A percentile compares a stretch with the other conserved stretches of the same genome.
These are phyloP conservation scores for Drosophila nigrodunni DNA, from an alignment of 1,140 invertebrate genomes.

Conservation along the genomic window DNA sequence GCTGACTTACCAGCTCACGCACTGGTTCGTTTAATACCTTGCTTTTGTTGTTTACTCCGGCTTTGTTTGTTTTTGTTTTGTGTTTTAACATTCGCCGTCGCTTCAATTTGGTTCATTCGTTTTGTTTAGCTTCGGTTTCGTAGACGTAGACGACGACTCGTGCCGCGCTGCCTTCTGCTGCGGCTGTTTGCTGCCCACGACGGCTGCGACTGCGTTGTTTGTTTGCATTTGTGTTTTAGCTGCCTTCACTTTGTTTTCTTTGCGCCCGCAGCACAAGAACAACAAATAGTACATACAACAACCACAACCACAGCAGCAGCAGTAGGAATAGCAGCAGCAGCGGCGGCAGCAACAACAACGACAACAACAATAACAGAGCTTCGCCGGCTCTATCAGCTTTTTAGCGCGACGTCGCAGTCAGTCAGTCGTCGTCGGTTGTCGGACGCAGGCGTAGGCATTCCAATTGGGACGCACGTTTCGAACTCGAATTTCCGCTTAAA, in stretches of 20 bases:
- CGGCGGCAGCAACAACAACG: constrained; percentile 34
- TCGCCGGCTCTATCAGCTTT: constrained; percentile 73
- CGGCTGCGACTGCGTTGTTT: constrained; percentile 62
- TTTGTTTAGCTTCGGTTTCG: constrained; percentile 64
- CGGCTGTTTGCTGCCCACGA: constrained; percentile 35
- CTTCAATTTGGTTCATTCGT: constrained; percentile 67
- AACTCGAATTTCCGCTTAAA: constrained; percentile 68
- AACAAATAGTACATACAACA: constrained; percentile 48
- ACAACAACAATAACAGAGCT: constrained; percentile 43
- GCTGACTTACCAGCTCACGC: constrained; percentile 26
- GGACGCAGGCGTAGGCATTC: constrained; percentile 69
- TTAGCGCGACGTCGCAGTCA: constrained; percentile 65
- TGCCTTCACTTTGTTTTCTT: constrained; percentile 66
- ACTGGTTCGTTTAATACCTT: constrained; percentile 31
- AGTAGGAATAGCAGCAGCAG: constrained; percentile 25
- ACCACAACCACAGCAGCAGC: constrained; percentile 44
- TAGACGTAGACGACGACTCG: constrained; percentile 50
- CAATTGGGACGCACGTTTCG: constrained; percentile 64
- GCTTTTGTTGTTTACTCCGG: constrained; percentile 28
- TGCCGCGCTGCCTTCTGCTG: constrained; percentile 34
- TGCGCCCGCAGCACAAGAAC: constrained; percentile 60
- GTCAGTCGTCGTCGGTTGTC: constrained; percentile 76
- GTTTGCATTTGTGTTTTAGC: constrained; percentile 79
- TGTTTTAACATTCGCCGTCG: constrained; percentile 68
- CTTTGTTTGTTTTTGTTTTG: constrained; percentile 52